Conservation (phyloP, 2,888 invertebrate species). For the Helobdella robusta region DNA sequence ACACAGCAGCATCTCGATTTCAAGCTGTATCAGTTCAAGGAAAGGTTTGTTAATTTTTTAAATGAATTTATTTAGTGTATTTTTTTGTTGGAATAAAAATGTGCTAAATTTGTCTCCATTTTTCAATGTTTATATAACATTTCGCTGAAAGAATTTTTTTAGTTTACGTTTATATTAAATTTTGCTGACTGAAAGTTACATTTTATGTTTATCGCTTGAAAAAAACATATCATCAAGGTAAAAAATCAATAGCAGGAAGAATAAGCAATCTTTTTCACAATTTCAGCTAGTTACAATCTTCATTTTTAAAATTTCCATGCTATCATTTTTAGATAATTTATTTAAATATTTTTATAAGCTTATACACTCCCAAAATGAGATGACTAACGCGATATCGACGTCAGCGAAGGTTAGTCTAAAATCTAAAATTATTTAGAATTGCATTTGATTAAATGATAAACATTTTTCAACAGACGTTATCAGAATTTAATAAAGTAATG, state of each 20-base stretch:
- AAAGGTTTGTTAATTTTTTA: constrained; percentile 52
- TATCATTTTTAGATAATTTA: background rate
- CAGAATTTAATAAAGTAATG: constrained; percentile 73
- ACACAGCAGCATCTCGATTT: constrained; percentile 71
- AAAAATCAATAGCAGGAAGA: background rate
- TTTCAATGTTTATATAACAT: background rate
- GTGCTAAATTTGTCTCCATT: background rate
- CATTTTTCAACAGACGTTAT: constrained; percentile 60
- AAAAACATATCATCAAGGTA: too few species aligned
- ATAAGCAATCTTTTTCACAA: background rate
- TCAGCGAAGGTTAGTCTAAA: constrained; percentile 63
- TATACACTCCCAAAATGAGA: constrained; percentile 77
- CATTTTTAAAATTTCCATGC: background rate
- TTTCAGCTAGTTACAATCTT: background rate
- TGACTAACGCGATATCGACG: constrained; percentile 76
- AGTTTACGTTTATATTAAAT: background rate
- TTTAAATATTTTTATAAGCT: constrained; percentile 48
- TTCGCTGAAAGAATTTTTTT: constrained; percentile 3
- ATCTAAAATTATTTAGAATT: background rate
- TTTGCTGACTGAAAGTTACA: too few species aligned
- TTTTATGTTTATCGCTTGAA: too few species aligned
- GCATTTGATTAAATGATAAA: background rate
- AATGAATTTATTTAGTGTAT: background rate
- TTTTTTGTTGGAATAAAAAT: background rate
- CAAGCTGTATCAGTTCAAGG: constrained; percentile 70